phyloP scores from a whole-genome alignment of 2,113 vertebrate genomes.

The Sciurus niger region DNA sequence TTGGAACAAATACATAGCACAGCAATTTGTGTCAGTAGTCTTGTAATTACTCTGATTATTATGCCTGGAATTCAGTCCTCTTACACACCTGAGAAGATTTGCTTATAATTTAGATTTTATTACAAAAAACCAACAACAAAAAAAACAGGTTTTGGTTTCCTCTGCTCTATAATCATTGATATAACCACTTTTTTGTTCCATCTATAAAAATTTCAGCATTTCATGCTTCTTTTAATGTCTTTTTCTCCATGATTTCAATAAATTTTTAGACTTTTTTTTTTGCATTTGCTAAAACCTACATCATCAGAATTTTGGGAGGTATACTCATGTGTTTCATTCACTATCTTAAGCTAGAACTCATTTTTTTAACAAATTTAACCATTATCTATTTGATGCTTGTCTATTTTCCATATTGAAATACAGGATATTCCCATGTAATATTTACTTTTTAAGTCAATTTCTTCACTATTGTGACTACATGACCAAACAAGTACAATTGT shows the following conservation, averaged over 20 bases:
- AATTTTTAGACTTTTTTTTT: not conserved
- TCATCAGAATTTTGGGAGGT: not conserved
- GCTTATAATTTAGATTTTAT: not conserved
- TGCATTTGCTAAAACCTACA: not conserved
- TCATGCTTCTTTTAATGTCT: not conserved
- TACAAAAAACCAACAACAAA: not conserved
- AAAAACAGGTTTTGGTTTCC: not conserved
- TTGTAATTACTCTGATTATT: not conserved
- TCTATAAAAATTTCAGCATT: not conserved
- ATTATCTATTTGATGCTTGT: not conserved
- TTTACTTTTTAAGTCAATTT: too few species aligned
- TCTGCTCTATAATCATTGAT: not conserved
- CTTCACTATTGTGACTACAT: too few species aligned
- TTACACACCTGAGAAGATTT: not conserved
- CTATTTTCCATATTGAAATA: not conserved
- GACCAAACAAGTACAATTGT: too few species aligned
- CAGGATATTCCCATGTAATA: not conserved
- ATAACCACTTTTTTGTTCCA: not conserved
- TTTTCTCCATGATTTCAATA: not conserved
- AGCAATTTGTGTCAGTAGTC: not conserved
- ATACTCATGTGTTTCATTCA: not conserved
- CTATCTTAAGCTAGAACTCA: not conserved
- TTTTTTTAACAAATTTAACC: not conserved
- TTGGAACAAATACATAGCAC: not conserved
- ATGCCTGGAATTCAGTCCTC: not conserved